Conservation (phyloP, 2,113 vertebrate species). For the Bothrops jararaca region DNA sequence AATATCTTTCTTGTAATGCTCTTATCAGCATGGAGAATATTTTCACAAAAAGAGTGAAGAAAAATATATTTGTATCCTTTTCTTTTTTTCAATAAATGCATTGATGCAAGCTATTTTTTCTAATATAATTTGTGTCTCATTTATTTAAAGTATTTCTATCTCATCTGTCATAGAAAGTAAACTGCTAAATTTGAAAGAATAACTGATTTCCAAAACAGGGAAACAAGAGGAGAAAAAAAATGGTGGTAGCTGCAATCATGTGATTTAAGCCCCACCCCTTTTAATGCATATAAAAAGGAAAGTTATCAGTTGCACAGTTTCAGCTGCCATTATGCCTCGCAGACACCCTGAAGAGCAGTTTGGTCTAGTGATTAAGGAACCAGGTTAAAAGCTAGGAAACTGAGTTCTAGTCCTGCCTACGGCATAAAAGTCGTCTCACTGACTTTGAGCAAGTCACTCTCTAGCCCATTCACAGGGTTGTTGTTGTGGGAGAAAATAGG, state of each 20-base stretch:
- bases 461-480: background rate
- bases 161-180: background rate
- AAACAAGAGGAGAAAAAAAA: background rate
- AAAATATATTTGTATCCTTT: background rate
- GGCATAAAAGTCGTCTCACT: too few species aligned
- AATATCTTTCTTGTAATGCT: background rate
- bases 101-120: background rate
- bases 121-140: background rate
- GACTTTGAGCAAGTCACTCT: too few species aligned
- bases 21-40: background rate
- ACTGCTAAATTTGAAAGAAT: background rate
- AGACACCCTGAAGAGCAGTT: background rate
- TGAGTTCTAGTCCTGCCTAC: too few species aligned
- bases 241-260: background rate
- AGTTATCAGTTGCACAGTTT: background rate
- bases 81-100: background rate
- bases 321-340: background rate
- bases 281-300: background rate
- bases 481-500: background rate
- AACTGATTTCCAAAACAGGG: background rate
- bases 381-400: too few species aligned
- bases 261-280: background rate
- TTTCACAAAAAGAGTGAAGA: background rate
- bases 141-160: background rate
- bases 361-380: too few species aligned